phyloP scores from a whole-genome alignment of 2,797 vertebrate species.

The Bradypus variegatus region DNA sequence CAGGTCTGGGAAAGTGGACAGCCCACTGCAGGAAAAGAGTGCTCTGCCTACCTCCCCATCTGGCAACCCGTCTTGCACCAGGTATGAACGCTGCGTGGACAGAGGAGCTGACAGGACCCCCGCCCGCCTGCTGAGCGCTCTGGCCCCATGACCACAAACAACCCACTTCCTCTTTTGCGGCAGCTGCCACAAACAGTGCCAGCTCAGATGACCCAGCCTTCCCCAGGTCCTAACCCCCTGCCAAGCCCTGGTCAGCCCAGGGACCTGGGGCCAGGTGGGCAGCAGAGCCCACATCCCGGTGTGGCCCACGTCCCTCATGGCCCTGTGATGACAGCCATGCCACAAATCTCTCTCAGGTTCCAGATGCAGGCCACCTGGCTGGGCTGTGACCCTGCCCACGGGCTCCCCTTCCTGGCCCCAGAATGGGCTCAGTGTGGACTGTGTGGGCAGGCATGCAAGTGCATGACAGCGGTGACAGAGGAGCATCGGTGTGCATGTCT shows the following conservation, averaged over 20 bases:
- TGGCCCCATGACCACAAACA: constrained; percentile 34
- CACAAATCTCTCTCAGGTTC: not conserved
- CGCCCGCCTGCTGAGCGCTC: not conserved
- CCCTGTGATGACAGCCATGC: not conserved
- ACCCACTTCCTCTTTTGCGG: constrained; percentile 57
- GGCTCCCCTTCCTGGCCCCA: not conserved
- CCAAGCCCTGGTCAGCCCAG: not conserved
- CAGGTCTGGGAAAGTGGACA: not conserved
- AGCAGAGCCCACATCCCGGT: not conserved
- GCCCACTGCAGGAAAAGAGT: not conserved
- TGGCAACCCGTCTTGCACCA: not conserved
- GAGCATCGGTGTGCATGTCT: not conserved
- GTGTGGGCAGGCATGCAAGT: not conserved
- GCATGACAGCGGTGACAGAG: not conserved
- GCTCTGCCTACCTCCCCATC: not conserved
- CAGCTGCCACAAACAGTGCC: constrained; percentile 24
- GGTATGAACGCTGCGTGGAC: not conserved
- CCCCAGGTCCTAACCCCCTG: not conserved
- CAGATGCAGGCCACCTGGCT: not conserved
- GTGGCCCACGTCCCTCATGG: not conserved
- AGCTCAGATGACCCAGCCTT: not conserved
- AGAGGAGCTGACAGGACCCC: not conserved
- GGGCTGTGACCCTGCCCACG: not conserved
- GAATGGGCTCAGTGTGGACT: not conserved
- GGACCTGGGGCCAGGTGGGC: not conserved